phyloP scores from a whole-genome alignment of 2,888 invertebrate species.

The Tenthredo mesomela region DNA sequence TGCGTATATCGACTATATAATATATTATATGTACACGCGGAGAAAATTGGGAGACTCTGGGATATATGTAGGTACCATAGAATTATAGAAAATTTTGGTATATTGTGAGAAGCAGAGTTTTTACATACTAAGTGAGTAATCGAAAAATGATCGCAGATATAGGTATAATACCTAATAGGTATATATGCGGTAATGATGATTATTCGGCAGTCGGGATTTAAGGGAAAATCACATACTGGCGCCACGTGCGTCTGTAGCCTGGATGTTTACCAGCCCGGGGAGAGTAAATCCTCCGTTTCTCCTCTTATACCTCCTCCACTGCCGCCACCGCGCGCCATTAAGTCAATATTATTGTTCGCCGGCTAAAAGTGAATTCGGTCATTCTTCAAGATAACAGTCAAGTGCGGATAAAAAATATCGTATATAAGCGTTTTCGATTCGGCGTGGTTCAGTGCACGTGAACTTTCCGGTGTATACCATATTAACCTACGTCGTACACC shows the following conservation, averaged over 20 bases:
- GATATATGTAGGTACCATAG: background rate
- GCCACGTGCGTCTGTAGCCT: slow-evolving; percentile 69
- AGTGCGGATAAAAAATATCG: background rate
- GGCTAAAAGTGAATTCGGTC: slow-evolving; percentile 70
- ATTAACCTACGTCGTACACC: too few species aligned
- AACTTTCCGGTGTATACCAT: background rate
- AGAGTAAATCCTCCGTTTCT: slow-evolving; percentile 66
- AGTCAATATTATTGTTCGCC: slow-evolving; percentile 75
- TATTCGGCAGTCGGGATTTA: background rate
- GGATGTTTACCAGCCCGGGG: slow-evolving; percentile 71
- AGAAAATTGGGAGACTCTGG: background rate
- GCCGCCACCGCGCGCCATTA: slow-evolving; percentile 62
- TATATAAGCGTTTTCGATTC: background rate
- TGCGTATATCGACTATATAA: background rate
- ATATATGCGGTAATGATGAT: background rate
- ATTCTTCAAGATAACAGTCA: slow-evolving; percentile 50
- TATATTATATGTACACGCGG: background rate
- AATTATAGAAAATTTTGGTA: background rate
- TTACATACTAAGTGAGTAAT: background rate
- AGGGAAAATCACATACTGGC: slow-evolving; percentile 68
- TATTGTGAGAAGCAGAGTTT: background rate
- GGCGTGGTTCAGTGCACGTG: background rate
- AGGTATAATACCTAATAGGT: too few species aligned
- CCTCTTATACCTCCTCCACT: background rate
- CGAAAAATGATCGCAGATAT: background rate